A percentile compares a stretch with the other conserved stretches of the same genome.
Conservation (phyloP, 2,888 invertebrate genomes). For the Tricholauxania praeusta region DNA sequence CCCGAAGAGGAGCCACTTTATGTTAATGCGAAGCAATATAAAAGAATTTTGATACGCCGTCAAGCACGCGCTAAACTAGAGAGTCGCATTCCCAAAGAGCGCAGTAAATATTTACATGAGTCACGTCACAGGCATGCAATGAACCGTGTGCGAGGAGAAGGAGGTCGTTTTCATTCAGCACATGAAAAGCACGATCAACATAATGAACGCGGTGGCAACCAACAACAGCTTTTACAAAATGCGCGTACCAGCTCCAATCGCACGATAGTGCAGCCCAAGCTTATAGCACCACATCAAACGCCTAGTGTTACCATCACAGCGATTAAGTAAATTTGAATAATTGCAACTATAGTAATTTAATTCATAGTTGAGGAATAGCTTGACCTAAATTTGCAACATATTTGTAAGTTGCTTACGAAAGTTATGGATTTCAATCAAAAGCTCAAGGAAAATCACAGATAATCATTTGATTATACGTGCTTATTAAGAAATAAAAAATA, state of each 20-base stretch:
- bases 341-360: too few relatives aligned
- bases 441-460: too few relatives aligned
- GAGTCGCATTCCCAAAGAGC: conserved; percentile 95
- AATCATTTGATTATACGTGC: too few relatives aligned
- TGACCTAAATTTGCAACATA: too few relatives aligned
- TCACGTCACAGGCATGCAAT: conserved; percentile 97
- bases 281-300: conserved; percentile 66
- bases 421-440: too few relatives aligned
- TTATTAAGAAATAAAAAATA: too few relatives aligned
- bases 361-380: too few relatives aligned
- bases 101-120: conserved; percentile 98
- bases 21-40: conserved; percentile 98
- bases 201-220: conserved; percentile 54
- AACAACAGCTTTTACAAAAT: conserved; percentile 46
- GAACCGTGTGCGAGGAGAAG: conserved; percentile 96
- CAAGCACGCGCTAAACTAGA: conserved; percentile 96
- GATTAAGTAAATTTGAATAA: conserved; percentile 56
- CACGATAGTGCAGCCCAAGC: conserved; percentile 57
- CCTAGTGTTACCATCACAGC: conserved; percentile 66
- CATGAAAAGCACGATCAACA: conserved; percentile 58
- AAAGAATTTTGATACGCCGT: conserved; percentile 92
- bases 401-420: too few relatives aligned
- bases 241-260: conserved; percentile 40
- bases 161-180: conserved; percentile 92
- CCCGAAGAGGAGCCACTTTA: conserved; percentile 94